Percentiles rank a stretch among this genome's conserved stretches.
Conservation (phyloP, 2,113 vertebrate species). For the Pheucticus melanocephalus region DNA sequence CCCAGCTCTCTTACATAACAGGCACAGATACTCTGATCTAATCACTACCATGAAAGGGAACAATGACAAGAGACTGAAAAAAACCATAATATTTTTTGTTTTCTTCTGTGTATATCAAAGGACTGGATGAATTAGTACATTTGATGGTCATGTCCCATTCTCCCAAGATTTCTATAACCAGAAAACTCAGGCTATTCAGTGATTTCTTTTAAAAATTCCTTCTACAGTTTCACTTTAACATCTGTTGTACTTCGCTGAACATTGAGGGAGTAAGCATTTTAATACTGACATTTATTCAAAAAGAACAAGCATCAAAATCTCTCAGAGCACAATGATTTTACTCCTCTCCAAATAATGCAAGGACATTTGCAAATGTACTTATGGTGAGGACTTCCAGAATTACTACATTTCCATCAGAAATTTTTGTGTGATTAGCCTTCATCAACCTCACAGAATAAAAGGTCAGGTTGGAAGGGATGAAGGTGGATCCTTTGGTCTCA, state of each 20-base stretch:
- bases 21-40: not conserved
- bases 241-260: not conserved
- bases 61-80: not conserved
- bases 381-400: not conserved
- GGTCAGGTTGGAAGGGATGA: not conserved
- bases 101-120: not conserved
- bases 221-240: not conserved
- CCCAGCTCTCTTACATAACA: not conserved
- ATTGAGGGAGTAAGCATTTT: not conserved
- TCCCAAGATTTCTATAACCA: not conserved
- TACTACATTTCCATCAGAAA: not conserved
- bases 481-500: fast-evolving
- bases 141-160: not conserved
- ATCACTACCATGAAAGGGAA: not conserved
- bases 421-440: not conserved
- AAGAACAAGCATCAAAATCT: not conserved
- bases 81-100: not conserved
- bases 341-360: not conserved
- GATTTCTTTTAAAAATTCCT: not conserved
- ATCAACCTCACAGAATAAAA: not conserved
- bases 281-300: not conserved
- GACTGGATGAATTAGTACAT: not conserved
- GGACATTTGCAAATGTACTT: not conserved
- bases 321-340: not conserved
- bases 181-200: not conserved